phyloP scores from a whole-genome alignment of 2,888 invertebrate genomes.

The Gymnosoma rotundatum region DNA sequence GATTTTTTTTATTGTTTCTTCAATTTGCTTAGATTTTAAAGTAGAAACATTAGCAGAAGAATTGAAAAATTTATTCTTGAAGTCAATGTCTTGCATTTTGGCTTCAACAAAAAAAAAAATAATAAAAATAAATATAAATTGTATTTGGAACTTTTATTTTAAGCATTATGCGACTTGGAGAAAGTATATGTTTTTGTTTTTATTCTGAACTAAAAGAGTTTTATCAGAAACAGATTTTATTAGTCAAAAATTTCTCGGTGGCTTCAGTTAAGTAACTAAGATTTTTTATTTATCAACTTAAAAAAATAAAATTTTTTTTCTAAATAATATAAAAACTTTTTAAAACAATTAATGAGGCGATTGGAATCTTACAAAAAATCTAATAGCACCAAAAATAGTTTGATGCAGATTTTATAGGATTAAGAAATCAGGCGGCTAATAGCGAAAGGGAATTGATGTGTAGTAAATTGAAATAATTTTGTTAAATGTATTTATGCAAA shows the following conservation, averaged over 20 bases:
- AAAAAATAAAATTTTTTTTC: too few species aligned
- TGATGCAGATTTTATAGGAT: too few species aligned
- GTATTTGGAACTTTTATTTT: constrained; percentile 51
- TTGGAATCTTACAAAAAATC: too few species aligned
- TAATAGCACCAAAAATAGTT: too few species aligned
- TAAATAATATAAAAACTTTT: too few species aligned
- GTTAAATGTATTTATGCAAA: too few species aligned
- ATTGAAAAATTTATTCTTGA: neutral
- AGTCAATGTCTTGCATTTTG: constrained; percentile 2
- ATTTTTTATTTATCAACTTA: too few species aligned
- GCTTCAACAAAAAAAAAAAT: neutral
- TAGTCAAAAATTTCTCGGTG: constrained; percentile 38
- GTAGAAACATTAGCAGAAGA: neutral
- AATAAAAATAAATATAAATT: neutral
- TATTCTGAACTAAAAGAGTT: neutral
- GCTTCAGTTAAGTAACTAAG: constrained; percentile 5
- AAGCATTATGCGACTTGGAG: neutral
- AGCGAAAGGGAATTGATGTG: too few species aligned
- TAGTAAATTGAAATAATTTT: too few species aligned
- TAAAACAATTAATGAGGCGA: too few species aligned
- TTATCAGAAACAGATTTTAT: constrained; percentile 45
- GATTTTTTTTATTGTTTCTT: too few species aligned
- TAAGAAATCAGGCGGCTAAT: too few species aligned
- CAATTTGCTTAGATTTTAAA: neutral
- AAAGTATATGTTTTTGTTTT: neutral